Conservation (phyloP, 2,797 vertebrate species). For the Gobio occitaniae region DNA sequence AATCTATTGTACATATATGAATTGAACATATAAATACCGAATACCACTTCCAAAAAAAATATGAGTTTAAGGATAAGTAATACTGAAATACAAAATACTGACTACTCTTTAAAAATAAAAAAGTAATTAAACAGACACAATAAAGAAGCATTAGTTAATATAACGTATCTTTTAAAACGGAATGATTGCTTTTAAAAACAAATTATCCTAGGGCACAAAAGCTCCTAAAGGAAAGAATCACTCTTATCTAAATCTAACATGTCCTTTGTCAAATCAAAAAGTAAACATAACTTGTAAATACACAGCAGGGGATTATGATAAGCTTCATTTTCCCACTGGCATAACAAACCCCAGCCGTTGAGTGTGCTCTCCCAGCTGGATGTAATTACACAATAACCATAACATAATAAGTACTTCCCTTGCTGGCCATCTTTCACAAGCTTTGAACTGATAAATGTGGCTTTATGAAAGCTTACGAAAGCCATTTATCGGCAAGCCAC, state of each 20-base stretch:
- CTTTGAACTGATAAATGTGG: constrained; percentile 46
- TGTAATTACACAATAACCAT: constrained; percentile 51
- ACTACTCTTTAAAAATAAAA: no score
- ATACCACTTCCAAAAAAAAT: background rate
- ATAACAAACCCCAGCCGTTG: constrained; percentile 30
- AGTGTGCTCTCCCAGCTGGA: constrained; percentile 44
- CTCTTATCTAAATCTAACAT: constrained; percentile 9
- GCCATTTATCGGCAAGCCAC: constrained; percentile 39
- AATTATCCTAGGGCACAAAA: background rate
- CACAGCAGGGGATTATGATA: constrained; percentile 36
- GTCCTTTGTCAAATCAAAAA: constrained; percentile 33
- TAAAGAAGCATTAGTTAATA: background rate
- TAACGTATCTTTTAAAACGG: background rate
- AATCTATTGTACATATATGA: no score
- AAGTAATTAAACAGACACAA: background rate
- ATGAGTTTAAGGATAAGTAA: no score
- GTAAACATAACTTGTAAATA: constrained; percentile 33
- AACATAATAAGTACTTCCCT: constrained; percentile 48
- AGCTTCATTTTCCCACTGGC: constrained; percentile 41
- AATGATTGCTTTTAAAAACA: background rate
- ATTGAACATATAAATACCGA: no score
- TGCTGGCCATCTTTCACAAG: constrained; percentile 43
- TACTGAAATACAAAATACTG: no score
- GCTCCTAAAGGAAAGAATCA: constrained; percentile 39
- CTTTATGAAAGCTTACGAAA: constrained; percentile 47